These are phyloP conservation scores for Hyaena hyaena DNA, from an alignment of 2,113 vertebrate genomes.

Conservation along the genomic window DNA sequence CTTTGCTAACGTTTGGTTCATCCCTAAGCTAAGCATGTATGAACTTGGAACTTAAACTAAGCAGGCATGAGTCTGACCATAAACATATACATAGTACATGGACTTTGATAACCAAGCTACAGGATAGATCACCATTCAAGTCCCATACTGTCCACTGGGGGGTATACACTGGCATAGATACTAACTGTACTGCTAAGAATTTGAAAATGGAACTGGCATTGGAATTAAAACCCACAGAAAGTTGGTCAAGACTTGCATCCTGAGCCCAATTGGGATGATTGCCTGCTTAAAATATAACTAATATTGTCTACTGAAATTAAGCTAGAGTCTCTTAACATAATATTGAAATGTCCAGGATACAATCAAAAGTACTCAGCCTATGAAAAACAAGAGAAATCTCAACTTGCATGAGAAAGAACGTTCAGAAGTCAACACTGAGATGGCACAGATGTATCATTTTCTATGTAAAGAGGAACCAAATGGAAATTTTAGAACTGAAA, in stretches of 20 bases:
- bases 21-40: background rate
- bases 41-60: background rate
- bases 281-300: background rate
- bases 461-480: background rate
- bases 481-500: slow-evolving; percentile 25
- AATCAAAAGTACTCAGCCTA: background rate
- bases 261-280: background rate
- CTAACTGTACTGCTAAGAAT: background rate
- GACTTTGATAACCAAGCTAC: background rate
- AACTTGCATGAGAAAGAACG: background rate
- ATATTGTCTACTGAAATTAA: background rate
- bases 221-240: background rate
- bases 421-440: background rate
- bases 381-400: background rate
- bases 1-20: background rate
- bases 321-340: background rate
- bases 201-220: background rate
- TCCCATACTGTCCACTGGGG: background rate
- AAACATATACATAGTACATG: background rate
- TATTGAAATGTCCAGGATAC: background rate
- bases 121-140: background rate
- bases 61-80: background rate
- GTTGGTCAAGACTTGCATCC: background rate
- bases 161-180: background rate
- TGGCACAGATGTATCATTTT: background rate